Percentiles rank a stretch among this genome's conserved stretches.
phyloP scores from a whole-genome alignment of 1,140 invertebrate genomes.

The Tetraneura akinire region DNA sequence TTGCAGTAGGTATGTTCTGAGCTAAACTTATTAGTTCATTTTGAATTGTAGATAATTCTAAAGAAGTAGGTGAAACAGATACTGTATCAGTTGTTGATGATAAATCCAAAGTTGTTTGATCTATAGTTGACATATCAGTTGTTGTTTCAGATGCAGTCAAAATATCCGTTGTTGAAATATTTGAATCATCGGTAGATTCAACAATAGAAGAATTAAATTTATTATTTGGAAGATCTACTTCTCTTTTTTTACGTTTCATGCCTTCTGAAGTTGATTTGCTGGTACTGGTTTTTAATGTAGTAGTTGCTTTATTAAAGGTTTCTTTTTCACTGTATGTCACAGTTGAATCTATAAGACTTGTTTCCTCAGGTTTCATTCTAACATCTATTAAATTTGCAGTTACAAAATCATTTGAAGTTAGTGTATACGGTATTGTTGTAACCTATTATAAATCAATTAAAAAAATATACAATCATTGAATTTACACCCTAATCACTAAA shows the following conservation, averaged over 20 bases:
- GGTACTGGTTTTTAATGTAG: not conserved
- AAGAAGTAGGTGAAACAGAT: not conserved
- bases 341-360: not conserved
- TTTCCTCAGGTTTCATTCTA: not conserved
- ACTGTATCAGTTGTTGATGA: not conserved
- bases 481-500: too few relatives aligned
- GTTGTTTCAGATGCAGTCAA: not conserved
- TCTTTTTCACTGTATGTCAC: not conserved
- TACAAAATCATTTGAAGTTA: not conserved
- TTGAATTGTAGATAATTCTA: not conserved
- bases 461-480: too few relatives aligned
- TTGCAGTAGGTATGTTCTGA: not conserved
- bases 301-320: not conserved
- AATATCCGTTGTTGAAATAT: not conserved
- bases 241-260: conserved; percentile 16
- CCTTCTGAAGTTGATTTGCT: not conserved
- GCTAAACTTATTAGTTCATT: not conserved
- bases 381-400: not conserved
- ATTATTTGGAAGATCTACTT: not conserved
- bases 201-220: not conserved
- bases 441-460: not conserved
- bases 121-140: conserved; percentile 5
- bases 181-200: not conserved
- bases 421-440: conserved; percentile 54
- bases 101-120: not conserved